phyloP scores from a whole-genome alignment of 1,140 invertebrate species.

The Pseudomyrmex concolor region DNA sequence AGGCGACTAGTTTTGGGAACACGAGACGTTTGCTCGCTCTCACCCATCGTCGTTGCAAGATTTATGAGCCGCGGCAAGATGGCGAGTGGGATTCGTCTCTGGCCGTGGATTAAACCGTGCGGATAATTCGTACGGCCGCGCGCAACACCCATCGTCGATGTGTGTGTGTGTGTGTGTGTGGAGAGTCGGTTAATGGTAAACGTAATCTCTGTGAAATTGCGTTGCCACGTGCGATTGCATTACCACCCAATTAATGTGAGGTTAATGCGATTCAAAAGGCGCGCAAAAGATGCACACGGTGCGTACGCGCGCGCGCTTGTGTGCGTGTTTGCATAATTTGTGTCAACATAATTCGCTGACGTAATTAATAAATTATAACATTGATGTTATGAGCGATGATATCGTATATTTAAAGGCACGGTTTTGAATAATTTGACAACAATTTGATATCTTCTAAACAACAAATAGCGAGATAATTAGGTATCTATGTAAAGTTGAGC shows the following conservation, averaged over 20 bases:
- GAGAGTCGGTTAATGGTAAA: slow-evolving; percentile 46
- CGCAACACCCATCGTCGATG: slow-evolving; percentile 1
- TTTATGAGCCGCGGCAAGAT: slow-evolving; percentile 51
- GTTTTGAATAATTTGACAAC: slow-evolving; percentile 1
- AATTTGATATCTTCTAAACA: slow-evolving; percentile 11
- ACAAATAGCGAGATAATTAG: slow-evolving; percentile 21
- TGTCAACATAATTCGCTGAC: slow-evolving; percentile 12
- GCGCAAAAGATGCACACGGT: slow-evolving; percentile 24
- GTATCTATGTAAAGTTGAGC: neutral
- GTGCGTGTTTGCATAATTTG: neutral
- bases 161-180: neutral
- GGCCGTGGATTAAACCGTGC: slow-evolving; percentile 44
- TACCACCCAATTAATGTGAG: slow-evolving; percentile 49
- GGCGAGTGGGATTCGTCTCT: neutral
- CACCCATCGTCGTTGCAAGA: slow-evolving; percentile 43
- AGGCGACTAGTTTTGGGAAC: slow-evolving; percentile 62
- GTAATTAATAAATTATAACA: slow-evolving; percentile 41
- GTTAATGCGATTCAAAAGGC: slow-evolving; percentile 43
- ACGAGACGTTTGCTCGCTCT: too few relatives aligned
- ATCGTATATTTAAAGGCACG: slow-evolving; percentile 28
- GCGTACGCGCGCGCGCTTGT: too few relatives aligned
- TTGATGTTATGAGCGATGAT: neutral
- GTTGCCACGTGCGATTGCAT: slow-evolving; percentile 41
- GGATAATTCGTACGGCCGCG: slow-evolving; percentile 9
- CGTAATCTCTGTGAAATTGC: slow-evolving; percentile 65